Percentiles rank a stretch among this genome's conserved stretches.
phyloP scores from a whole-genome alignment of 2,888 invertebrate species.

The Lycophotia porphyrea region DNA sequence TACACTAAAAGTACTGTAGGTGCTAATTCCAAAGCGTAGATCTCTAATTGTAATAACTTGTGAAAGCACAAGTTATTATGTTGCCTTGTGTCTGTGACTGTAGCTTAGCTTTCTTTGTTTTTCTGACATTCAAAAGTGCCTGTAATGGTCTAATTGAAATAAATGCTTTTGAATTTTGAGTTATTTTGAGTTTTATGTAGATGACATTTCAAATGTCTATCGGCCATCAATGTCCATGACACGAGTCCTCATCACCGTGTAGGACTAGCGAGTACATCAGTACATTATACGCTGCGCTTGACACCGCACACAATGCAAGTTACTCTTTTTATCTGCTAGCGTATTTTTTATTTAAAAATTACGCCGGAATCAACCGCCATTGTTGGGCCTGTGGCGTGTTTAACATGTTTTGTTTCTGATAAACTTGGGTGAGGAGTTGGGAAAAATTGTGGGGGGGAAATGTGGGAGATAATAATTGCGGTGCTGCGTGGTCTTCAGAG shows the following conservation, averaged over 20 bases:
- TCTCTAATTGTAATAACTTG: too few relatives aligned
- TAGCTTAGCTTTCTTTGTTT: too few relatives aligned
- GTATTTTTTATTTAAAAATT: constrained; percentile 61
- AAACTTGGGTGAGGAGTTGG: constrained; percentile 28
- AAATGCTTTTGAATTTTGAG: too few relatives aligned
- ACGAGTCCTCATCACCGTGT: constrained; percentile 23
- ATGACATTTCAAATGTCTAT: constrained; percentile 41
- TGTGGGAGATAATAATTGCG: not conserved
- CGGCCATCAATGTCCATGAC: constrained; percentile 41
- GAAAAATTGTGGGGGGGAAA: constrained; percentile 2
- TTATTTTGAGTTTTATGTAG: too few relatives aligned
- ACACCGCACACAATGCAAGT: constrained; percentile 64
- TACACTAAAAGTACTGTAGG: too few relatives aligned
- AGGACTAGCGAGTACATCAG: constrained; percentile 56
- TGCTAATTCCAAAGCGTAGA: too few relatives aligned
- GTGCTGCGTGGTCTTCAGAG: not conserved
- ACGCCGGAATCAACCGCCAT: constrained; percentile 54
- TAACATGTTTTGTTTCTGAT: constrained; percentile 46
- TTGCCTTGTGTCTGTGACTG: too few relatives aligned
- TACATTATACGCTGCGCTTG: constrained; percentile 65
- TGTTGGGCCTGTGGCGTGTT: constrained; percentile 47
- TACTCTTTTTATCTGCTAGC: constrained; percentile 48
- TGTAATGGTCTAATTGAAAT: too few relatives aligned
- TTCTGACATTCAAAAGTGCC: too few relatives aligned
- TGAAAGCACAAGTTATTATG: too few relatives aligned